Conservation (phyloP, 2,888 invertebrate genomes). For the Ormyrus nitidulus region DNA sequence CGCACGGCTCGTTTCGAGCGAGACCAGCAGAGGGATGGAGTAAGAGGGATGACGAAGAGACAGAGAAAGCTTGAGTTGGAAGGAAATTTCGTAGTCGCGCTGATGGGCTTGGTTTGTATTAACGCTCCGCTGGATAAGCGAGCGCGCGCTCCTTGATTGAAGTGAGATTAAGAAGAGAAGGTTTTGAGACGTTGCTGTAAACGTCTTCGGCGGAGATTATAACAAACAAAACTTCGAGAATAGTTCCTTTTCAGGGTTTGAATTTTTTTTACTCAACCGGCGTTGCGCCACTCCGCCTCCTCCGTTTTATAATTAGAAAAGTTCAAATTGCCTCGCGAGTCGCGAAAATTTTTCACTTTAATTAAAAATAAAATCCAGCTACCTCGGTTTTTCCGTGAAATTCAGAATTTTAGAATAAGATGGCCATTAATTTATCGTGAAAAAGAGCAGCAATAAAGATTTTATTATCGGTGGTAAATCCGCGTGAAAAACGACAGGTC, state of each 20-base stretch:
- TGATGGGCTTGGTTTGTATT: slow-evolving; percentile 51
- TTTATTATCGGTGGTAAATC: too few species aligned
- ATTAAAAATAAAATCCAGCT: slow-evolving; percentile 36
- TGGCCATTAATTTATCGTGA: too few species aligned
- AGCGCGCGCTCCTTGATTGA: slow-evolving; percentile 48
- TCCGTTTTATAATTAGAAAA: slow-evolving; percentile 48
- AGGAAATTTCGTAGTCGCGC: slow-evolving; percentile 47
- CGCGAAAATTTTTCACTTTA: slow-evolving; percentile 40
- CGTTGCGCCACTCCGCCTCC: not conserved
- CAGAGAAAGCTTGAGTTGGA: not conserved
- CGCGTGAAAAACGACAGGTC: too few species aligned
- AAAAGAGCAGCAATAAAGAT: too few species aligned
- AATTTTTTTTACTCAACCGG: not conserved
- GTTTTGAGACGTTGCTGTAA: slow-evolving; percentile 39
- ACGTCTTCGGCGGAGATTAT: slow-evolving; percentile 48
- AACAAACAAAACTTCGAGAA: slow-evolving; percentile 51
- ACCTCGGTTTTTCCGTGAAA: not conserved
- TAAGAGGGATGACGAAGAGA: slow-evolving; percentile 17
- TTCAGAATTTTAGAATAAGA: too few species aligned
- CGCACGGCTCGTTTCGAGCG: slow-evolving; percentile 66
- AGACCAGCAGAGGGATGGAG: slow-evolving; percentile 50
- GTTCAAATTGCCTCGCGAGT: slow-evolving; percentile 30
- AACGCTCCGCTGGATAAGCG: slow-evolving; percentile 51
- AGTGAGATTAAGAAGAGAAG: slow-evolving; percentile 51
- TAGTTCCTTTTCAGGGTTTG: slow-evolving; percentile 35